These are phyloP conservation scores for Prenolepis imparis DNA, from an alignment of 2,888 invertebrate species.

Conservation along the genomic window DNA sequence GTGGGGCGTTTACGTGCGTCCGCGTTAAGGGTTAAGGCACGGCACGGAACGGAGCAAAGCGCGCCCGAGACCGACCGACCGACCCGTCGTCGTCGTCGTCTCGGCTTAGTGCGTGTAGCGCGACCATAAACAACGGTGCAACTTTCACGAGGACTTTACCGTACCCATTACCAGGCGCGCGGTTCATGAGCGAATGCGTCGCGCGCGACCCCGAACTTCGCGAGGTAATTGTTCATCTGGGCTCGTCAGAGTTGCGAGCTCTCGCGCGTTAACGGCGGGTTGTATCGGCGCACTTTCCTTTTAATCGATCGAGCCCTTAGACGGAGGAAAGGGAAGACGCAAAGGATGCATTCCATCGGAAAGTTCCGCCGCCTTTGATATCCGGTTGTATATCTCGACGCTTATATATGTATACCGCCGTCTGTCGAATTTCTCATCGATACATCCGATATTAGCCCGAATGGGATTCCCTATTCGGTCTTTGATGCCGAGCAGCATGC, in stretches of 20 bases:
- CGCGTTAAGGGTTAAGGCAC: not conserved
- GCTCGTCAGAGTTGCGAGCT: slow-evolving; percentile 56
- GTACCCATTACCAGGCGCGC: slow-evolving; percentile 63
- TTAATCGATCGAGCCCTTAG: not conserved
- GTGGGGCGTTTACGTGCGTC: slow-evolving; percentile 29
- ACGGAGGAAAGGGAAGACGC: not conserved
- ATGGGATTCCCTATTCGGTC: not conserved
- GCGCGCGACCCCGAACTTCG: slow-evolving; percentile 32
- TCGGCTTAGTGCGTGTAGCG: slow-evolving; percentile 65
- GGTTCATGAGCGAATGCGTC: too few species aligned
- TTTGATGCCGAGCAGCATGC: not conserved
- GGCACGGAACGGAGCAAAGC: not conserved
- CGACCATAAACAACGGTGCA: slow-evolving; percentile 68
- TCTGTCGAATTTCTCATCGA: not conserved
- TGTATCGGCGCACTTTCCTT: slow-evolving; percentile 13
- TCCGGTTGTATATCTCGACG: not conserved
- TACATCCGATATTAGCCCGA: not conserved
- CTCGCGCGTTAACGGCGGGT: slow-evolving; percentile 60
- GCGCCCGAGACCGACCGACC: too few species aligned
- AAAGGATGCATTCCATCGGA: too few species aligned
- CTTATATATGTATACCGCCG: not conserved
- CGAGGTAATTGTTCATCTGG: slow-evolving; percentile 71
- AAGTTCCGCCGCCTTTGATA: not conserved
- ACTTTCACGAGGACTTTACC: slow-evolving; percentile 74
- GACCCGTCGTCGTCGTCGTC: slow-evolving; percentile 8